Conservation (phyloP, 1,140 invertebrate genomes). For the Aphelinus atriplicis region DNA sequence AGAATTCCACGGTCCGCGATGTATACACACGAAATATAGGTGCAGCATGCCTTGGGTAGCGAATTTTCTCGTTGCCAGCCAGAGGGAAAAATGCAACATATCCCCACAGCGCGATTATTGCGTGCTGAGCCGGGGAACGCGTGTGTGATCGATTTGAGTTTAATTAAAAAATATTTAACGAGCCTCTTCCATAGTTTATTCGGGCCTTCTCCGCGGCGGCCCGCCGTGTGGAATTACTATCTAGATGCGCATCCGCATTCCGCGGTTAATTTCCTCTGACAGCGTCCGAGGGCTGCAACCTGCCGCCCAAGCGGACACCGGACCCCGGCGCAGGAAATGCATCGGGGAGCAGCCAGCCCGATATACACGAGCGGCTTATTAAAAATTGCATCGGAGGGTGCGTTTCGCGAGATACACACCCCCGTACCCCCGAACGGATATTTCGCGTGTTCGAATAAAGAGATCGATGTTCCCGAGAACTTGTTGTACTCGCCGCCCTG, state of each 20-base stretch:
- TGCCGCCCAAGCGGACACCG: slow-evolving; percentile 1
- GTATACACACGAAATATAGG: too few relatives aligned
- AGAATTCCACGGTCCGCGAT: too few relatives aligned
- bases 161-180: slow-evolving; percentile 63
- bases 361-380: slow-evolving; percentile 19
- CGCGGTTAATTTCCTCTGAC: slow-evolving; percentile 58
- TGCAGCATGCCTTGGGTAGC: not conserved
- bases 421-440: not conserved
- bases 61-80: not conserved
- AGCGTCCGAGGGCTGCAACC: slow-evolving; percentile 20
- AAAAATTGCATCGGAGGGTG: slow-evolving; percentile 17
- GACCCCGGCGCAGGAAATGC: not conserved
- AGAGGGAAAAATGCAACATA: slow-evolving; percentile 5
- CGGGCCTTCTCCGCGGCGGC: too few relatives aligned
- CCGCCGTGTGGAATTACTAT: not conserved
- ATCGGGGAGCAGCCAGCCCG: not conserved
- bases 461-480: too few relatives aligned
- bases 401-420: not conserved
- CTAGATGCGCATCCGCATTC: slow-evolving; percentile 46
- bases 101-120: too few relatives aligned
- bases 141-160: slow-evolving; percentile 52
- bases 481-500: too few relatives aligned
- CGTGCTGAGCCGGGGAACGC: slow-evolving; percentile 8
- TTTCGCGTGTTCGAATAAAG: not conserved
- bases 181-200: slow-evolving; percentile 25